These are phyloP conservation scores for Heliconius himera DNA, from an alignment of 1,140 invertebrate genomes.

Conservation along the genomic window DNA sequence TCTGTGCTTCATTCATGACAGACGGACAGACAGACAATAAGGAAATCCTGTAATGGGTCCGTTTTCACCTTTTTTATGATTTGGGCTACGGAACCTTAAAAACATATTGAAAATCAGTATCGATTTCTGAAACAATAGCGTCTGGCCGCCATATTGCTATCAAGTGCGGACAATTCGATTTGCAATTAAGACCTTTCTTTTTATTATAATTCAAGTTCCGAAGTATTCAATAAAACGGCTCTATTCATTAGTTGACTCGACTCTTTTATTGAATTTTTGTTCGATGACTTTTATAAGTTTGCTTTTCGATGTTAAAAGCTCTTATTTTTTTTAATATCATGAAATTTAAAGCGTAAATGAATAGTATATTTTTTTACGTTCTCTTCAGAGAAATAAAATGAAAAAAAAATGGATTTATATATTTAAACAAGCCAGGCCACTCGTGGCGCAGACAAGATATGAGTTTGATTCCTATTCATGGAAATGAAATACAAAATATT, in stretches of 20 bases:
- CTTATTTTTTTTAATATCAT: slow-evolving; percentile 15
- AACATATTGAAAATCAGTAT: slow-evolving; percentile 32
- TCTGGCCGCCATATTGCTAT: slow-evolving; percentile 36
- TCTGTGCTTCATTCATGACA: too few species aligned
- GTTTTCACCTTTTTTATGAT: too few species aligned
- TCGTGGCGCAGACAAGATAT: too few species aligned
- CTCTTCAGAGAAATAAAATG: too few species aligned
- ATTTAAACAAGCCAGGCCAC: too few species aligned
- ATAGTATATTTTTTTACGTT: background rate
- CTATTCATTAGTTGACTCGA: slow-evolving; percentile 18
- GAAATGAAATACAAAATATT: too few species aligned
- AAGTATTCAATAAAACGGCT: slow-evolving; percentile 26
- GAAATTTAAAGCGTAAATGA: background rate
- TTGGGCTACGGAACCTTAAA: background rate
- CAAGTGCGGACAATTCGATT: slow-evolving; percentile 34
- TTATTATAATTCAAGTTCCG: slow-evolving; percentile 23
- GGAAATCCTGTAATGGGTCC: too few species aligned
- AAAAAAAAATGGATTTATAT: too few species aligned
- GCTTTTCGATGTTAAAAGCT: slow-evolving; percentile 13
- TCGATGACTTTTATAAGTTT: slow-evolving; percentile 14
- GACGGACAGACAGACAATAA: too few species aligned
- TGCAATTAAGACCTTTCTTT: slow-evolving; percentile 32
- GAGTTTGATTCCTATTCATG: too few species aligned
- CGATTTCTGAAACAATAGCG: slow-evolving; percentile 32
- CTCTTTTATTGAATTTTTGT: slow-evolving; percentile 13